Base-by-base conservation (phyloP, 2,113 vertebrate genomes). In the Thalassoma bifasciatum region DNA sequence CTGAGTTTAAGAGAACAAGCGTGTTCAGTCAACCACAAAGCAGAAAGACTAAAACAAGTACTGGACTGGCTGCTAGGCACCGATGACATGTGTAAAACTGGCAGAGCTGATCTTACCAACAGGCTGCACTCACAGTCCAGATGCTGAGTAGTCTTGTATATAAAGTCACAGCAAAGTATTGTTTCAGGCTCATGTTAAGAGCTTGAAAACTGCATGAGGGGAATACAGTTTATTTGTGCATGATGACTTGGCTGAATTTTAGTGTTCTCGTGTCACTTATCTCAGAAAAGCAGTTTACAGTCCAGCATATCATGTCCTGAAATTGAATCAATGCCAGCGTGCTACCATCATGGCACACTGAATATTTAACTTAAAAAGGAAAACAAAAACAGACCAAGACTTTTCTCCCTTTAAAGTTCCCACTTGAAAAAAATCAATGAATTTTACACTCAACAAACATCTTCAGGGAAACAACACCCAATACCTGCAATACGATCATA, bases 1-100 rank as follows among this genome's bases (percentile, higher is more conserved):
- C 16, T 46, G 64, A 60, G 46, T 47, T 30, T 51, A 70, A 47
- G 19, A 49, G 19, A 79, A 67, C 61, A 72, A 79, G 23, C 46
- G 49, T 66, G 50, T 63, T 77, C 58, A 30, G 19, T 57, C 49
- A 75, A 62, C 36, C 44, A 46, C 47, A 71, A 22, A 26, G 44
- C 4, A 63, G 37, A 8, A 24, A 5, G 14, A 61, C 62, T 34
- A 23, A 82, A 67, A 64, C 63, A 64, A 40, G 11, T 16, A 36
- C 11, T 65, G 38, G 47, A 62, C 38, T 42, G 36, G 34, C 52
- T 57, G 52, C 42, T 50, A 26, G 65, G 52, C 6, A 30, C 16
- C 19, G 6, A 23, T n/a, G 24, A n/a, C 46, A 44, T 42, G 42
- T 64, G 46, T 59, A 51, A 26, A 66, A 54, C 23, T 26, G 36